A percentile compares a stretch with the other conserved stretches of the same genome.
Conservation (phyloP, 2,888 invertebrate species). For the Habroteleia sp. region DNA sequence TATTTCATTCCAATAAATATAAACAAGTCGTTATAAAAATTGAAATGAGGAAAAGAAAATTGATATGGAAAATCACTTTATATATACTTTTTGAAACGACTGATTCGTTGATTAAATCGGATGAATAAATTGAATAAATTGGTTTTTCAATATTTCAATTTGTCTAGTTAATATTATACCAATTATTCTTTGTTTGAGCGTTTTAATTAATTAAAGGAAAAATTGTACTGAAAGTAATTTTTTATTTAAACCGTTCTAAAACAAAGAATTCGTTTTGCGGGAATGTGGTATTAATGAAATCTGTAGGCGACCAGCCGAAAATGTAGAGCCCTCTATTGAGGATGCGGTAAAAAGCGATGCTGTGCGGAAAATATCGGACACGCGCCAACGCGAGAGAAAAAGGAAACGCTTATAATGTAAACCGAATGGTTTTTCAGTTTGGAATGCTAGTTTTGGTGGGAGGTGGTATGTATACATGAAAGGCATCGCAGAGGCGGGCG, state of each 20-base stretch:
- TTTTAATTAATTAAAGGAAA: slow-evolving; percentile 6
- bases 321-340: slow-evolving; percentile 45
- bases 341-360: slow-evolving; percentile 54
- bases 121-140: no score
- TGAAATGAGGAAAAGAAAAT: no score
- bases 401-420: slow-evolving; percentile 65
- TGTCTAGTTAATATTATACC: not conserved
- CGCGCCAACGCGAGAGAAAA: slow-evolving; percentile 64
- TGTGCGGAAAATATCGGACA: slow-evolving; percentile 64
- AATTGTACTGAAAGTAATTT: slow-evolving; percentile 1
- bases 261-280: slow-evolving; percentile 43
- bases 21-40: no score
- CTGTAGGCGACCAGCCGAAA: slow-evolving; percentile 60
- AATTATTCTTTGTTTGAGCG: no score
- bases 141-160: no score
- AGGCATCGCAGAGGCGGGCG: slow-evolving; percentile 57
- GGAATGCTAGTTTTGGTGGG: slow-evolving; percentile 48
- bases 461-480: slow-evolving; percentile 59
- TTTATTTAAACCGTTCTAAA: slow-evolving; percentile 14
- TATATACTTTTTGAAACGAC: no score
- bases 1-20: no score
- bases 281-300: slow-evolving; percentile 53
- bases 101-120: no score
- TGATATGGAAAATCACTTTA: no score
- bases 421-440: slow-evolving; percentile 63